Conservation (phyloP, 2,888 invertebrate species). For the Watsonalla cultraria region DNA sequence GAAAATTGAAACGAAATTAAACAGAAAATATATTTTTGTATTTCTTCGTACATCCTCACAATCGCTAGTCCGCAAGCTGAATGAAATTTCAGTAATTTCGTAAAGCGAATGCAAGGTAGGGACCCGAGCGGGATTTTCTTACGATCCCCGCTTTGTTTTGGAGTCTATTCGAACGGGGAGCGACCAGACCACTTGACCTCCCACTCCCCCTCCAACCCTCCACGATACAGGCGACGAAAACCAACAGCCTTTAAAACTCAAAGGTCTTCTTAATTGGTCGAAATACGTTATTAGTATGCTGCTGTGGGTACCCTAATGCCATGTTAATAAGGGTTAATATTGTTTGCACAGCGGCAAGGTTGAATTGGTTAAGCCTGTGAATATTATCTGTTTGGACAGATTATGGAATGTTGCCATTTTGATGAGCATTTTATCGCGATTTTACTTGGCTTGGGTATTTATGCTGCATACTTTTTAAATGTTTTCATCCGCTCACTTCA, state of each 20-base stretch:
- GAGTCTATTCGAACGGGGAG: constrained; percentile 53
- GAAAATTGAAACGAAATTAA: background rate
- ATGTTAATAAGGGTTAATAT: constrained; percentile 38
- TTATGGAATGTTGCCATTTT: constrained; percentile 51
- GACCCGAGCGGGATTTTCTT: constrained; percentile 69
- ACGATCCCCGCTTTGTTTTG: constrained; percentile 72
- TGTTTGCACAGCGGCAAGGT: constrained; percentile 18
- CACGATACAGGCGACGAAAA: constrained; percentile 4
- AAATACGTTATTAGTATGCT: constrained; percentile 32
- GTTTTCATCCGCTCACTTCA: background rate
- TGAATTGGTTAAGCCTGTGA: constrained; percentile 32
- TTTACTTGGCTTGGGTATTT: constrained; percentile 22
- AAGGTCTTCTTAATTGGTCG: constrained; percentile 45
- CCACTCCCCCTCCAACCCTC: constrained; percentile 11
- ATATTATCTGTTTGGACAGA: constrained; percentile 54
- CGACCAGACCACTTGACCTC: constrained; percentile 33
- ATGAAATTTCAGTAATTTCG: constrained; percentile 77
- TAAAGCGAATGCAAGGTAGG: constrained; percentile 76
- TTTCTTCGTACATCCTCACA: constrained; percentile 22
- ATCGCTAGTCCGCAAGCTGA: constrained; percentile 65
- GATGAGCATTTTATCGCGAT: constrained; percentile 45
- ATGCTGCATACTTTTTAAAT: constrained; percentile 9
- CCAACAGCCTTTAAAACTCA: constrained; percentile 14
- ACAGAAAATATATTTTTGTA: constrained; percentile 3
- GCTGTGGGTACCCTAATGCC: constrained; percentile 29